These are phyloP conservation scores for Tachyglossus aculeatus DNA, from an alignment of 2,797 vertebrate species.

Conservation along the genomic window DNA sequence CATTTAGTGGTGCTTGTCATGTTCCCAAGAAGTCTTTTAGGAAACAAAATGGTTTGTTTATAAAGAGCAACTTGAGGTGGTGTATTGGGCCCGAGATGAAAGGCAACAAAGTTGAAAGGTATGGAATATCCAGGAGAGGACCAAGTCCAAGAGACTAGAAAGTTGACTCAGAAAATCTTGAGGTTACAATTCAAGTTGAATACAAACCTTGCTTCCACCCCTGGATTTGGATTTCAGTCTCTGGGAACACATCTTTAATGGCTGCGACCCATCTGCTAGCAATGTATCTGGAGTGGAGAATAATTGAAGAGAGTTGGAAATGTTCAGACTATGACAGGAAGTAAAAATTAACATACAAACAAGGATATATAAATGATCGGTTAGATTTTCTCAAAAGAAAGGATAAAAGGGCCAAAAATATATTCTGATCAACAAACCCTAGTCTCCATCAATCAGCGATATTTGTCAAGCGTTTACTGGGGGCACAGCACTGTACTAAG, in stretches of 20 bases:
- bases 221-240: neutral
- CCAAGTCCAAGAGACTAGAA: too few species aligned
- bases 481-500: too few species aligned
- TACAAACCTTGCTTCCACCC: neutral
- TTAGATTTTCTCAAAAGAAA: constrained; percentile 8
- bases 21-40: constrained; percentile 4
- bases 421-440: neutral
- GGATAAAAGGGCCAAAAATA: neutral
- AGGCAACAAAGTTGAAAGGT: neutral
- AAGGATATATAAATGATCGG: neutral
- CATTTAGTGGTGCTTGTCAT: neutral
- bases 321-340: constrained; percentile 6
- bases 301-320: neutral
- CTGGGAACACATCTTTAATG: neutral
- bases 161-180: neutral
- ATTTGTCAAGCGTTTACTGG: too few species aligned
- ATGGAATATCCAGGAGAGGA: neutral
- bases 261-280: neutral
- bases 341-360: neutral
- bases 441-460: too few species aligned
- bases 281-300: neutral
- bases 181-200: neutral
- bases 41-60: neutral
- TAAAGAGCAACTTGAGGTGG: neutral
- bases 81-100: neutral